Evolutionary conservation across 2,888 invertebrate species (phyloP).

Genomic region (Dusona sp.): DNA sequence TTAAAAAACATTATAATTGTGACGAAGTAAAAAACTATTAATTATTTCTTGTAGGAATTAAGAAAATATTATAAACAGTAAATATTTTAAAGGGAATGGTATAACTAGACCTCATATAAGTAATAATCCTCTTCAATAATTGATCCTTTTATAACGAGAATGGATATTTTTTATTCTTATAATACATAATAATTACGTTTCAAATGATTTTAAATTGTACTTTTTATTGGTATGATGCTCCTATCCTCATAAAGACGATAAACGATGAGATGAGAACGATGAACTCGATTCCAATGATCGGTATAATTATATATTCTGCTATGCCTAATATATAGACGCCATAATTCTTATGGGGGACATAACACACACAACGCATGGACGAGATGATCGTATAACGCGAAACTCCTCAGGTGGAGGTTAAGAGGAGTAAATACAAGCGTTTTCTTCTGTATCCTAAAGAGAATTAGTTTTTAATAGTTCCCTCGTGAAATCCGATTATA

Average conservation of each 20-base stretch:
- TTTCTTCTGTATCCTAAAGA: conserved; percentile 1
- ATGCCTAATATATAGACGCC: conserved; percentile 35
- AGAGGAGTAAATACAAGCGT: conserved; percentile 6
- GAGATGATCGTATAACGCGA: conserved; percentile 30
- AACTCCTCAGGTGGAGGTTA: conserved; percentile 22
- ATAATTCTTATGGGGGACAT: conserved; percentile 29
- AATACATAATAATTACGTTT: conserved; percentile 22
- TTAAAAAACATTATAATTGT: not conserved
- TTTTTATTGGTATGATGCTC: conserved; percentile 25
- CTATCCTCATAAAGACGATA: conserved; percentile 10
- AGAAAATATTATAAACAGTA: not conserved
- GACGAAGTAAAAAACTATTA: not conserved
- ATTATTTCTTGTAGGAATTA: not conserved
- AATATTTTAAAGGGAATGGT: not conserved
- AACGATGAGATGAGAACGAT: conserved; percentile 37
- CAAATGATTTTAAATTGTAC: conserved; percentile 14
- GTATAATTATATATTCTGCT: conserved; percentile 55
- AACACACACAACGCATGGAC: conserved; percentile 2
- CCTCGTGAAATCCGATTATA: conserved; percentile 53
- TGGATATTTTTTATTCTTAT: conserved; percentile 27
- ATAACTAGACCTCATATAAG: not conserved
- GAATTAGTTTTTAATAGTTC: conserved; percentile 45
- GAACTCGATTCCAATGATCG: conserved; percentile 51
- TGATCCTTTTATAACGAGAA: conserved; percentile 19
- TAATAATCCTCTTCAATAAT: not conserved